Percentiles rank a stretch among this genome's conserved stretches.
These are phyloP conservation scores for Pristis pectinata DNA, from an alignment of 2,797 vertebrate genomes.

Conservation along the genomic window DNA sequence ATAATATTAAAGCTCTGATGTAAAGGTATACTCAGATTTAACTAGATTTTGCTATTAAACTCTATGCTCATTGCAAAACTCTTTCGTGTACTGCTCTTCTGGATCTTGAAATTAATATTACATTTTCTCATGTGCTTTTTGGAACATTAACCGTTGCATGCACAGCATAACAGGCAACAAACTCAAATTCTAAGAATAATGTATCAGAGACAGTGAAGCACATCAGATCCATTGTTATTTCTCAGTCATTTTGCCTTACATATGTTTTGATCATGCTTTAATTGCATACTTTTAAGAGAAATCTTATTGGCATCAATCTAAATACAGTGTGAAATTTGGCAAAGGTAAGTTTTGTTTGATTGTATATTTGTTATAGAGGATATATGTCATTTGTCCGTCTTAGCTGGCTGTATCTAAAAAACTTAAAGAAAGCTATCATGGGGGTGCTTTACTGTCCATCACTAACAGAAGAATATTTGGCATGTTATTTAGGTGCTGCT, in stretches of 20 bases:
- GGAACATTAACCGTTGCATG: slow-evolving; percentile 28
- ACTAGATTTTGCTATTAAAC: background rate
- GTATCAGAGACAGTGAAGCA: background rate
- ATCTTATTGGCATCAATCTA: background rate
- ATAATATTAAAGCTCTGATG: background rate
- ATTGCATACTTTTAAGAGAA: background rate
- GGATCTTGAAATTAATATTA: background rate
- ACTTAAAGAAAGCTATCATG: background rate
- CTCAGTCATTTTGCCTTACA: background rate
- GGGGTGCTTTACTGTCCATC: background rate
- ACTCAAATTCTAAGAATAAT: background rate
- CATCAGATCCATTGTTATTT: background rate
- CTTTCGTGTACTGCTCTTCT: background rate
- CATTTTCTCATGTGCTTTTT: background rate
- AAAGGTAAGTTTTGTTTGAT: slow-evolving; percentile 26
- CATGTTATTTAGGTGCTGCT: background rate
- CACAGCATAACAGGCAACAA: background rate
- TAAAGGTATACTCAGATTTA: background rate
- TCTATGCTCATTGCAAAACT: background rate
- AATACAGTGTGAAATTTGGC: background rate
- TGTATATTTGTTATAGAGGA: background rate
- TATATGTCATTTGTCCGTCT: background rate
- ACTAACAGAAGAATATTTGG: background rate
- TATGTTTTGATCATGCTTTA: background rate
- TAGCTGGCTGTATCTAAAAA: background rate